Base-by-base conservation (phyloP, 2,797 vertebrate genomes). In the Triplophysa yarkandensis region DNA sequence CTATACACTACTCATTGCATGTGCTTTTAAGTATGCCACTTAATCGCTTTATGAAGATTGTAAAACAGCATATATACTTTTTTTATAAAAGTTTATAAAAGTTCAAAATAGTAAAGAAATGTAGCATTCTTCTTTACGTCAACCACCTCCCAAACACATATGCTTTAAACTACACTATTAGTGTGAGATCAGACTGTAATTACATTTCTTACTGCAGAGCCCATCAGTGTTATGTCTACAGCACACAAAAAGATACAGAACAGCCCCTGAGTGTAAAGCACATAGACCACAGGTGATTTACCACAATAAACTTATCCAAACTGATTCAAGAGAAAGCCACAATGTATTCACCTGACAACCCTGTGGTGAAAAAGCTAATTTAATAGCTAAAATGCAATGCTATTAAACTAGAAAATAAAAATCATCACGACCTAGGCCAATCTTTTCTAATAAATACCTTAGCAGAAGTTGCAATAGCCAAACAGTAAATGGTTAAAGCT, bases 381-480 rank as follows among this genome's bases (percentile, higher is more conserved):
- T n/a, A 25, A 48, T 60, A 48, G n/a, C n/a, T n/a, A n/a, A n/a
- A n/a, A n/a, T n/a, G n/a, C n/a, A n/a, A n/a, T n/a, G n/a, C n/a
- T n/a, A n/a, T n/a, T 46, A 19, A 39, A 39, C 36, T 13, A 39
- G 36, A n/a, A n/a, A n/a, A n/a, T n/a, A n/a, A n/a, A n/a, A n/a
- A n/a, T n/a, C n/a, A n/a, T n/a, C n/a, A n/a, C n/a, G n/a, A n/a
- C n/a, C 16, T 55, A n/a, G 4, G 25, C 61, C 25, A n/a, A 46
- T n/a, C 57, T 55, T 52, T 63, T 52, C 50, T 30, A 23, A 68
- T 17, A 19, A 63, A 62, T 48, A 67, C 72, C 28, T 63, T 23
- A 44, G 34, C 36, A 50, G 34, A 77, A 44, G 4, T 60, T 36
- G 8, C 2, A 39, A 36, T 11, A 39, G 36, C 11, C 36, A 39